These are phyloP conservation scores for Gerosis bhagava DNA, from an alignment of 2,888 invertebrate genomes.

Conservation along the genomic window DNA sequence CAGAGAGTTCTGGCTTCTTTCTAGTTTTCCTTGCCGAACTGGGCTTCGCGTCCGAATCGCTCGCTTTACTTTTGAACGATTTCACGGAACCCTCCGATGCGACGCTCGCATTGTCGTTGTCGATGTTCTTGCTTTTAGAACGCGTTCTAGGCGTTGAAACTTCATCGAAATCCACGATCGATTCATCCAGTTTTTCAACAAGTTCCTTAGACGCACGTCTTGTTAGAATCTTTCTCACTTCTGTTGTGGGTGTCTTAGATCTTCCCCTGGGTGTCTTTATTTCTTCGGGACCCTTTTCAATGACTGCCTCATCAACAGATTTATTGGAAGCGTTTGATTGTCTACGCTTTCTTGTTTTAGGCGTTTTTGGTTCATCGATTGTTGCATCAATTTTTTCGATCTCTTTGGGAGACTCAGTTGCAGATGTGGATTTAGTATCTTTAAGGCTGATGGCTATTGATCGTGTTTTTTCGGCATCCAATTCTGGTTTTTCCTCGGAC, in stretches of 20 bases:
- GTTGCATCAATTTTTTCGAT: neutral
- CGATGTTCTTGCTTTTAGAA: slow-evolving; percentile 49
- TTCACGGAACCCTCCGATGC: slow-evolving; percentile 56
- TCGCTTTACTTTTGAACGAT: slow-evolving; percentile 49
- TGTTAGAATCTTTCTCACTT: slow-evolving; percentile 63
- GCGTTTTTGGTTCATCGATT: slow-evolving; percentile 45
- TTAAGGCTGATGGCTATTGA: slow-evolving; percentile 34
- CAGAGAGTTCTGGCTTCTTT: slow-evolving; percentile 68
- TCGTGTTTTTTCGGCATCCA: slow-evolving; percentile 18
- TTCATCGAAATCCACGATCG: slow-evolving; percentile 46
- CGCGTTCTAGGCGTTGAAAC: slow-evolving; percentile 56
- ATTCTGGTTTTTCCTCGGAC: slow-evolving; percentile 4
- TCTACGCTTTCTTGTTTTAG: slow-evolving; percentile 55
- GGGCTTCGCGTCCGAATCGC: slow-evolving; percentile 45
- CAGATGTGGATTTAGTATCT: slow-evolving; percentile 44
- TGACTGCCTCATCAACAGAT: slow-evolving; percentile 42
- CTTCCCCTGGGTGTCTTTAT: slow-evolving; percentile 42
- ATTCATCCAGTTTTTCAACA: slow-evolving; percentile 51
- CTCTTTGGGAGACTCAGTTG: slow-evolving; percentile 39
- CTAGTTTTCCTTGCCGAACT: slow-evolving; percentile 49
- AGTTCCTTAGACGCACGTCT: slow-evolving; percentile 65
- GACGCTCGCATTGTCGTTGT: slow-evolving; percentile 63
- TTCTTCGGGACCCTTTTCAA: slow-evolving; percentile 11
- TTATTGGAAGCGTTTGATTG: slow-evolving; percentile 56
- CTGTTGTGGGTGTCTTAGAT: slow-evolving; percentile 57